phyloP scores from a whole-genome alignment of 2,888 invertebrate genomes.

The Pachliopta kotzebuea region DNA sequence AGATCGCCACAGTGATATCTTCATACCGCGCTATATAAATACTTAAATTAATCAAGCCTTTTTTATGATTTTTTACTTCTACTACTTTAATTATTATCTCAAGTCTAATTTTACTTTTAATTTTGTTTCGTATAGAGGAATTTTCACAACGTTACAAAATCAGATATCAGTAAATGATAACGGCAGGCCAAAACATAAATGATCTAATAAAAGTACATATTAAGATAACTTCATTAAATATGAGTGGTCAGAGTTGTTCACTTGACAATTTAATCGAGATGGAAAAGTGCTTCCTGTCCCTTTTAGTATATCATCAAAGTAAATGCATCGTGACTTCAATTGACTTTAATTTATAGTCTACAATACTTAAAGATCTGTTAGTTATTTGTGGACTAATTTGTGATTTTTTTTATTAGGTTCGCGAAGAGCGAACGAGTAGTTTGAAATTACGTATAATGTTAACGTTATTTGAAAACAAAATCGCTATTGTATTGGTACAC shows the following conservation, averaged over 20 bases:
- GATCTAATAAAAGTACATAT: neutral
- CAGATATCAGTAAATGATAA: neutral
- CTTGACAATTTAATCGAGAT: conserved; percentile 10
- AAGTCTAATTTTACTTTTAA: neutral
- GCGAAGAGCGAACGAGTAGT: too few species aligned
- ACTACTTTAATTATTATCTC: neutral
- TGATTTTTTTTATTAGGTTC: too few species aligned
- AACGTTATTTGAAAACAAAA: too few species aligned
- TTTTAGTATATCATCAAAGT: neutral
- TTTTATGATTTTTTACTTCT: conserved; percentile 3
- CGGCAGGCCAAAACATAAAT: neutral
- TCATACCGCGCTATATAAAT: conserved; percentile 57
- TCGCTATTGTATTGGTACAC: too few species aligned
- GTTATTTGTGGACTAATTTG: too few species aligned
- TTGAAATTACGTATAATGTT: too few species aligned
- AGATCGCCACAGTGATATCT: conserved; percentile 64
- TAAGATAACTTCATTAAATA: conserved; percentile 12
- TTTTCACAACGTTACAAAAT: neutral
- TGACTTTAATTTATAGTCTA: too few species aligned
- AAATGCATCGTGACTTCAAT: too few species aligned
- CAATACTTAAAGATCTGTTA: too few species aligned
- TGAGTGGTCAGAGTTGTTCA: neutral
- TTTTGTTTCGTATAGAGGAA: neutral
- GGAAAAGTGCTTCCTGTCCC: conserved; percentile 1
- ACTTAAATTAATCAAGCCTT: conserved; percentile 39